Percentiles rank a stretch among this genome's conserved stretches.
These are phyloP conservation scores for Ephialtes manifestator DNA, from an alignment of 2,888 invertebrate genomes.

Conservation along the genomic window DNA sequence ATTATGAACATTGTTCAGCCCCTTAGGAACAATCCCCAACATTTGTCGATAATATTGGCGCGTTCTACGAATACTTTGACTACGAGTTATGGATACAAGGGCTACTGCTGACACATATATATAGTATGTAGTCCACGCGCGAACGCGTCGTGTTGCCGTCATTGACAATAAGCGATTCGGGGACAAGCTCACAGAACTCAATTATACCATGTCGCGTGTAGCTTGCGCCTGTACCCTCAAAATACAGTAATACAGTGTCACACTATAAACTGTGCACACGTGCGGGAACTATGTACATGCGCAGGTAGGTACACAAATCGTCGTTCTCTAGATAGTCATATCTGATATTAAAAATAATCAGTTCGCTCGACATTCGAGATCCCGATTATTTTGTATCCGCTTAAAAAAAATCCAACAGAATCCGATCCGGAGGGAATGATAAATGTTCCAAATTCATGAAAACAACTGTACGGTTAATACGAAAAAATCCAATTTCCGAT, in stretches of 20 bases:
- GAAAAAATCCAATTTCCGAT: neutral
- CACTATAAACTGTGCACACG: constrained; percentile 59
- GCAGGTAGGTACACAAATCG: constrained; percentile 13
- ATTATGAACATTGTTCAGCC: constrained; percentile 9
- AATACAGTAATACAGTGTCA: constrained; percentile 38
- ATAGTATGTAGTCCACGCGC: constrained; percentile 5
- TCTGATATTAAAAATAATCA: constrained; percentile 38
- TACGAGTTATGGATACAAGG: constrained; percentile 14
- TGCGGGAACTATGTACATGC: constrained; percentile 34
- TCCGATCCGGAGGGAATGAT: neutral
- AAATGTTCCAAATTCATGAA: constrained; percentile 9
- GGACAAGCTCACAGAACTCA: constrained; percentile 41
- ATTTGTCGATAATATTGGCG: constrained; percentile 33
- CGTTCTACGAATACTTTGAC: constrained; percentile 28
- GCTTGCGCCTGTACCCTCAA: constrained; percentile 31
- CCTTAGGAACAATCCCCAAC: constrained; percentile 32
- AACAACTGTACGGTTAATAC: neutral
- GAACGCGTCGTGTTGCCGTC: constrained; percentile 33
- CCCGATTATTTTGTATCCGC: neutral
- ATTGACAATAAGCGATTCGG: constrained; percentile 46
- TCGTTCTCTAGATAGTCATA: constrained; percentile 15
- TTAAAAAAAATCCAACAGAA: neutral
- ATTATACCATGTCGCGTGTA: constrained; percentile 35
- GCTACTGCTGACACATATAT: constrained; percentile 15
- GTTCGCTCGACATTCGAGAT: neutral